phyloP scores from a whole-genome alignment of 2,797 vertebrate species.

The Bradypodion pumilum region DNA sequence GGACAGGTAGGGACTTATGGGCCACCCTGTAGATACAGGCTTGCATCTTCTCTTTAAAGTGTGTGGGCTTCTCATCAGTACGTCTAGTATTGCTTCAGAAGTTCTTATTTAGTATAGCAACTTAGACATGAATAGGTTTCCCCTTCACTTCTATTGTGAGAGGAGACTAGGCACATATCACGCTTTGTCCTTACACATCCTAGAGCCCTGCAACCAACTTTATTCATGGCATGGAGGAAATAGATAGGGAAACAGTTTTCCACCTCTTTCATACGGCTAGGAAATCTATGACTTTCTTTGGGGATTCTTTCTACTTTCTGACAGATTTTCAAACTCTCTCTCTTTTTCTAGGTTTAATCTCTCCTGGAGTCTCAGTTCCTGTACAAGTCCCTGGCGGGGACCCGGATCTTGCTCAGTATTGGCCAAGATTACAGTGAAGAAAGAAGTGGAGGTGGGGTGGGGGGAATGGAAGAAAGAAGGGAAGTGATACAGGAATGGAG shows the following conservation, averaged over 20 bases:
- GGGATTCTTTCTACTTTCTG: neutral
- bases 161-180: neutral
- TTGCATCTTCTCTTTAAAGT: neutral
- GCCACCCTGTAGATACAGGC: too few relatives aligned
- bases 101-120: neutral
- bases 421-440: constrained; percentile 77
- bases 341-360: constrained; percentile 79
- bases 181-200: neutral
- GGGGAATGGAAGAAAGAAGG: neutral
- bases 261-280: neutral
- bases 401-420: constrained; percentile 85
- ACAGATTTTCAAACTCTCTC: neutral
- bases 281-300: neutral
- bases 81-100: too few relatives aligned
- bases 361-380: constrained; percentile 81
- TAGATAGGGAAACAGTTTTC: neutral
- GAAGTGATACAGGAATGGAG: neutral
- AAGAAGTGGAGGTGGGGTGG: neutral
- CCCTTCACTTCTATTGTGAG: neutral
- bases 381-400: constrained; percentile 83
- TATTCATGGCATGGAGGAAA: neutral
- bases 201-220: too few relatives aligned
- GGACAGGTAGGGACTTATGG: too few relatives aligned
- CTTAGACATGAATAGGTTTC: neutral
- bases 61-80: neutral